Evolutionary conservation across 92 coral and sea anemone species (phyloP).

Genomic region (Epizoanthus stellaris): DNA sequence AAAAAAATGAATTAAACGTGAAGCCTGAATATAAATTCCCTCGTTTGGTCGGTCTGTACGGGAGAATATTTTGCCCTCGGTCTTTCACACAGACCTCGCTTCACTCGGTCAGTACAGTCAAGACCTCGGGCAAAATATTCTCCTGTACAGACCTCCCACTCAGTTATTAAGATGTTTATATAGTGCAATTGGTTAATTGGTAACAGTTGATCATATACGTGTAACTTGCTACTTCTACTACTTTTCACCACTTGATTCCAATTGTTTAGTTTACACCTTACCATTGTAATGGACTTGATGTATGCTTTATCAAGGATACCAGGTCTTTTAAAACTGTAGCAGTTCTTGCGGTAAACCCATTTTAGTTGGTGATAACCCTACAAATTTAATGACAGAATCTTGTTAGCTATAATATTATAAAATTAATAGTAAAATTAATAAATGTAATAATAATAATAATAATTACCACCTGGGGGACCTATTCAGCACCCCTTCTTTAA

Average conservation of each 20-base stretch:
- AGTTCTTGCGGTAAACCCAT: constrained; percentile 81
- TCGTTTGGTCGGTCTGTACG: too few species aligned
- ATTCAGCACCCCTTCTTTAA: too few species aligned
- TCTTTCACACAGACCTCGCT: too few species aligned
- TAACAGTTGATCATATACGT: too few species aligned
- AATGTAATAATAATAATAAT: background rate
- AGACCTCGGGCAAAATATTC: too few species aligned
- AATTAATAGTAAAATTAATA: background rate
- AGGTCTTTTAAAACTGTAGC: constrained; percentile 65
- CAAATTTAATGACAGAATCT: background rate
- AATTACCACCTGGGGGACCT: background rate
- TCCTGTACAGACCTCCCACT: too few species aligned
- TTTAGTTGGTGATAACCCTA: constrained; percentile 81
- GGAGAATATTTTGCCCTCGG: too few species aligned
- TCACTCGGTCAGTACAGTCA: too few species aligned
- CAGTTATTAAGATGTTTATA: too few species aligned
- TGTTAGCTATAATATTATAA: background rate
- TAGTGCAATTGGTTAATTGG: too few species aligned
- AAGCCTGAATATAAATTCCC: too few species aligned
- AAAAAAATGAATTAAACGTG: too few species aligned
- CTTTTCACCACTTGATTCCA: background rate
- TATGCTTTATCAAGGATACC: constrained; percentile 74
- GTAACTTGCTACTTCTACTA: background rate
- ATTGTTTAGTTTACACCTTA: constrained; percentile 29
- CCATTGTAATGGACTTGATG: constrained; percentile 78